Conservation (phyloP, 2,113 vertebrate species). For the Verasper variegatus region DNA sequence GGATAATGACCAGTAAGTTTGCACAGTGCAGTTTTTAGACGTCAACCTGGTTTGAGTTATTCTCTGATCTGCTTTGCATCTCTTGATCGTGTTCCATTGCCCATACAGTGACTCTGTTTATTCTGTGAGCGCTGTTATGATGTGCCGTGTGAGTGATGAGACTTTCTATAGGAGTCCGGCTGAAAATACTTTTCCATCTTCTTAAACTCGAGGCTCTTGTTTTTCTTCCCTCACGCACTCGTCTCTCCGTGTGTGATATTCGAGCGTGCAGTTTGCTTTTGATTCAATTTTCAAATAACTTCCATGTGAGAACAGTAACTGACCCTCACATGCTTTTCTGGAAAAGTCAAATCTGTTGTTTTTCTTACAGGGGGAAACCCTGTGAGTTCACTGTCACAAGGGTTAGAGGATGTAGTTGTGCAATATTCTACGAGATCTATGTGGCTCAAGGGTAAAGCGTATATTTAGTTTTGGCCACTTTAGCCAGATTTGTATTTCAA, state of each 20-base stretch:
- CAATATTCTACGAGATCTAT: neutral
- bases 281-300: constrained; percentile 59
- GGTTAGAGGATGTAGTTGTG: neutral
- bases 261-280: constrained; percentile 52
- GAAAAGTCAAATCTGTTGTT: constrained; percentile 17
- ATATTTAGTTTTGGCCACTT: constrained; percentile 12
- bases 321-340: constrained; percentile 41
- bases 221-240: constrained; percentile 32
- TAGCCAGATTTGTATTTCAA: constrained; percentile 1
- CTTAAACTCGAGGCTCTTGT: constrained; percentile 17
- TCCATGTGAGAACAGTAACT: constrained; percentile 42
- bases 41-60: constrained; percentile 12
- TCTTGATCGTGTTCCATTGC: neutral
- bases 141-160: constrained; percentile 41
- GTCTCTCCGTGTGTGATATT: constrained; percentile 36
- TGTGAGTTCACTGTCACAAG: constrained; percentile 17
- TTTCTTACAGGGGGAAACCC: constrained; percentile 2
- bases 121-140: constrained; percentile 53
- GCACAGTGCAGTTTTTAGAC: neutral
- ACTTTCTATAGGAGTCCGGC: constrained; percentile 42
- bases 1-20: too few relatives aligned
- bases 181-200: constrained; percentile 68
- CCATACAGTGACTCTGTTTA: constrained; percentile 35
- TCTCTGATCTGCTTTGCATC: constrained; percentile 26
- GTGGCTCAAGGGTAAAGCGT: constrained; percentile 11